Base-by-base conservation (phyloP, 2,797 vertebrate genomes). In the Rhodeus uyekii region DNA sequence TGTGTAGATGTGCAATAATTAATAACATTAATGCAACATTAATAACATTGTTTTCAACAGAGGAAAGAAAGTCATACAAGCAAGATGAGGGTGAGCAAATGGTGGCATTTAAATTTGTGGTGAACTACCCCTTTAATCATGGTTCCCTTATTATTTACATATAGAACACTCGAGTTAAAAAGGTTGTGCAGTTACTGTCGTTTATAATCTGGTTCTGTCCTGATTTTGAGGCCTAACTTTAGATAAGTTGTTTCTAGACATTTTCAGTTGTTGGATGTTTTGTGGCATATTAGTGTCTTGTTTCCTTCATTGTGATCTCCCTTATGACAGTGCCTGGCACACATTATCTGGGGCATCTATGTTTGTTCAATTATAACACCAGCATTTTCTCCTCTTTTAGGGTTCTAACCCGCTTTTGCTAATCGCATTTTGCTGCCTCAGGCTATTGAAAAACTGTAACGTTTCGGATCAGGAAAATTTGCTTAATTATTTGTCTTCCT, bases 361-460 rank as follows among this genome's bases (percentile, higher is more conserved):
- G 89, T 90, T 88, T 88, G 86, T 80, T 88, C 85, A 88, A 87
- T 88, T 90, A 86, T 82, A 84, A 84, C 58, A 48, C 32, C 85
- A 87, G 75, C 82, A 80, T 87, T 67, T 82, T 85, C 68, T 80
- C 53, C 78, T 78, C 65, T 86, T 84, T 87, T 89, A 86, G 80
- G 78, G 80, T 85, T 84, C 81, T 87, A 88, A 86, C 84, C 86
- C 84, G 87, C 80, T 88, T 84, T 9, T 86, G 88, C 88, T 93
- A 93, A 93, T 93, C 90, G 53, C 83, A 86, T 90, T 90, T 89
- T 78, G 65, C 27, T 0, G 92, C 92, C 92, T 78, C 85, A 82
- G 92, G 92, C 92, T 86, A 90, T 53, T 50, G 85, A 82, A 89
- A 60, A 90, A 91, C 88, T 90, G 88, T 90, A 90, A 87, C 84